Conservation (phyloP, 2,113 vertebrate genomes). For the Manacus vitellinus region DNA sequence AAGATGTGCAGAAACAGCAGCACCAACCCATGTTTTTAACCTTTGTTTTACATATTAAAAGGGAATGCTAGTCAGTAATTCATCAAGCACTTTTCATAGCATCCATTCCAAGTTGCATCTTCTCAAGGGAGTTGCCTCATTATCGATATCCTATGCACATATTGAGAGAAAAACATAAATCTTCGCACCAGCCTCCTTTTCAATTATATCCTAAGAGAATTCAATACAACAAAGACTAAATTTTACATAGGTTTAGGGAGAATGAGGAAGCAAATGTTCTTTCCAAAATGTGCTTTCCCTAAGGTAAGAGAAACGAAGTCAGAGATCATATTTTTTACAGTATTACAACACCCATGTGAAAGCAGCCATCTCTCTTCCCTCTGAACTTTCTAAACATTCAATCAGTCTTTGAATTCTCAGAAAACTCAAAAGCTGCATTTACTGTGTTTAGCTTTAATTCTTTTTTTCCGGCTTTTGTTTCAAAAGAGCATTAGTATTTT, state of each 20-base stretch:
- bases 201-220: neutral
- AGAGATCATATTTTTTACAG: neutral
- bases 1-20: neutral
- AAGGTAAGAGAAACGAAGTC: neutral
- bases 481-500: neutral
- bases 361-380: slow-evolving; percentile 34
- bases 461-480: neutral
- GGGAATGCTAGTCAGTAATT: neutral
- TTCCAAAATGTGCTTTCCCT: neutral
- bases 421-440: slow-evolving; percentile 49
- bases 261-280: neutral
- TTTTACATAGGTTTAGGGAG: neutral
- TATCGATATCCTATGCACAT: neutral
- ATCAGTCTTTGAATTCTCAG: neutral
- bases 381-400: slow-evolving; percentile 12
- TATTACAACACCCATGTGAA: neutral
- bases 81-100: neutral
- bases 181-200: neutral
- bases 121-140: neutral
- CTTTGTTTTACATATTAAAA: neutral
- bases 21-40: neutral
- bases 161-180: neutral
- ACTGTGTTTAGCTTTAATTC: slow-evolving; percentile 3
- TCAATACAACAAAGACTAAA: neutral
- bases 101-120: neutral